phyloP scores from a whole-genome alignment of 2,113 vertebrate species.

The Ahaetulla prasina region DNA sequence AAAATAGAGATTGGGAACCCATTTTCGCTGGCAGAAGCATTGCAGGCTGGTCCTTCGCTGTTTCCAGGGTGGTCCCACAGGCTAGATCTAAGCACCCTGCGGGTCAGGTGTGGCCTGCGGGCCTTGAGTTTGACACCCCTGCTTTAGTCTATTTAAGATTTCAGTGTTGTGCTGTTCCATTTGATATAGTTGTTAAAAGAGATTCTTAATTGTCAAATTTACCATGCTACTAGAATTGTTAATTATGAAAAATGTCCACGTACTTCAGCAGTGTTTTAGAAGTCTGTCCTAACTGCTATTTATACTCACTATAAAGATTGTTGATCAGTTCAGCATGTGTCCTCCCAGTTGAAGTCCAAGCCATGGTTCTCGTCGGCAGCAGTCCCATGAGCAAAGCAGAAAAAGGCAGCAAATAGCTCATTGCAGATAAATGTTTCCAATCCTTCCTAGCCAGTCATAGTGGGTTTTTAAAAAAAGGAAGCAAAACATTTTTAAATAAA shows the following conservation, averaged over 20 bases:
- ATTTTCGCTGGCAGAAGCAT: too few species aligned
- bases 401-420: slow-evolving; percentile 65
- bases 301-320: slow-evolving; percentile 78
- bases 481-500: neutral
- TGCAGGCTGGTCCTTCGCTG: too few species aligned
- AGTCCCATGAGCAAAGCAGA: slow-evolving; percentile 79
- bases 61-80: too few species aligned
- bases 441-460: slow-evolving; percentile 6
- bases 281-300: rapidly evolving
- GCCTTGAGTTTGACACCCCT: too few species aligned
- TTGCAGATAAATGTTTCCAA: slow-evolving; percentile 57
- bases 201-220: neutral
- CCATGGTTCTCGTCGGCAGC: slow-evolving; percentile 82
- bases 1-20: too few species aligned
- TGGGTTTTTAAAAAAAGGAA: neutral
- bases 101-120: too few species aligned
- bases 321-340: slow-evolving; percentile 81
- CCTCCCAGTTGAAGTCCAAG: slow-evolving; percentile 85
- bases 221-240: neutral
- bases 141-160: neutral
- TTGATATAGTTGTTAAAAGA: rapidly evolving
- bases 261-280: rapidly evolving
- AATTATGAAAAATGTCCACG: rapidly evolving
- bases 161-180: neutral
- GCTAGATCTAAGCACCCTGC: too few species aligned